These are phyloP conservation scores for Muntiacus reevesi DNA, from an alignment of 2,113 vertebrate genomes.

Conservation along the genomic window DNA sequence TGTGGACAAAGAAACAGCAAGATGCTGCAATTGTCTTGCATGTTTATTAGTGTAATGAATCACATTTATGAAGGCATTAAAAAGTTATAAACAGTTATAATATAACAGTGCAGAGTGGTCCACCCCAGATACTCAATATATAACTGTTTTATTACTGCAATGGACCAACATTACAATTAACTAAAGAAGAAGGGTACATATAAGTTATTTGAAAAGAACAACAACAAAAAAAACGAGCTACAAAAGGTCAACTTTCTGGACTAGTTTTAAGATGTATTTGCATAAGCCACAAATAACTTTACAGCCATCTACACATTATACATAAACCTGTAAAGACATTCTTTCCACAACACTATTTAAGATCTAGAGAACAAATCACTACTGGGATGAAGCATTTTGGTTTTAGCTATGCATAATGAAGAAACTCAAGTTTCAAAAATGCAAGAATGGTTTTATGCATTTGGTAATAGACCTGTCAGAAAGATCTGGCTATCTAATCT, in stretches of 20 bases:
- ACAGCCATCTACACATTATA: slow-evolving; percentile 14
- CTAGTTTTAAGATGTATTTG: neutral
- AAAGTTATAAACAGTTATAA: slow-evolving; percentile 70
- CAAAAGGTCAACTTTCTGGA: slow-evolving; percentile 35
- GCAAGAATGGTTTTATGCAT: neutral
- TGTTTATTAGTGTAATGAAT: slow-evolving; percentile 69
- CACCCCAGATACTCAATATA: slow-evolving; percentile 54
- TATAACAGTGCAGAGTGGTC: slow-evolving; percentile 47
- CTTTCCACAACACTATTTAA: neutral
- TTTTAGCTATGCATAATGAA: neutral
- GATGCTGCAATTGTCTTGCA: slow-evolving; percentile 35
- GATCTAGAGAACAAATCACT: neutral
- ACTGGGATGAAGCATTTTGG: neutral
- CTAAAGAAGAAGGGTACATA: slow-evolving; percentile 36
- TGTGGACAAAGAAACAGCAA: slow-evolving; percentile 23
- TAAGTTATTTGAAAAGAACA: slow-evolving; percentile 50
- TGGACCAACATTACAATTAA: slow-evolving; percentile 63
- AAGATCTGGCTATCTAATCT: neutral
- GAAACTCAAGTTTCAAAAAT: neutral
- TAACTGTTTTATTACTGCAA: slow-evolving; percentile 69
- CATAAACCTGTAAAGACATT: neutral
- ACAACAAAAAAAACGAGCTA: slow-evolving; percentile 24
- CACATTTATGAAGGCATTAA: slow-evolving; percentile 75
- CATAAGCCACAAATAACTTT: neutral
- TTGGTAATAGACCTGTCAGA: neutral